phyloP scores from a whole-genome alignment of 2,888 invertebrate species.

The Tuta absoluta region DNA sequence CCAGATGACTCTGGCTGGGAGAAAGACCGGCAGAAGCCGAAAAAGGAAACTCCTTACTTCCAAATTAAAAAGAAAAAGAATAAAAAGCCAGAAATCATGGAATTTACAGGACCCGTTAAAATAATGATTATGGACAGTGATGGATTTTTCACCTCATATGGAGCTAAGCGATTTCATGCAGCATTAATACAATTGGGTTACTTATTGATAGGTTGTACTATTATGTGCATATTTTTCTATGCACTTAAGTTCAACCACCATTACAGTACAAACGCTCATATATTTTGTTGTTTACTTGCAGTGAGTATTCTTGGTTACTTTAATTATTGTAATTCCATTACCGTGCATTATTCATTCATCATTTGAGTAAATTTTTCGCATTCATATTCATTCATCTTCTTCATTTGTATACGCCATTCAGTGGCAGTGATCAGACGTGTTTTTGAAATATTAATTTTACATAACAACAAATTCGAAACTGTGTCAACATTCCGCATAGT shows the following conservation, averaged over 20 bases:
- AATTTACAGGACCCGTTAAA: conserved; percentile 18
- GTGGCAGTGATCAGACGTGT: no score
- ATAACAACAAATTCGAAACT: no score
- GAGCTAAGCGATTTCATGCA: background rate
- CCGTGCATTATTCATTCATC: no score
- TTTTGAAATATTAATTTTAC: no score
- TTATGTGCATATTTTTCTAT: background rate
- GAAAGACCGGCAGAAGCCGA: background rate
- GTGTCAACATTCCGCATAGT: no score
- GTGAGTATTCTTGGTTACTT: background rate
- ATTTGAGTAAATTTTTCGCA: no score
- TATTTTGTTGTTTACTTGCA: background rate
- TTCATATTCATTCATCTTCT: no score
- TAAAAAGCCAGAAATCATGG: conserved; percentile 13
- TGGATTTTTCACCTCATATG: background rate
- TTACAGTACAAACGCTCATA: background rate
- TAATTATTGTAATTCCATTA: no score
- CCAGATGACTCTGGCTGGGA: no score
- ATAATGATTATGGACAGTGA: conserved; percentile 20
- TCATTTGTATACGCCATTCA: no score
- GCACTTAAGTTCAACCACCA: background rate
- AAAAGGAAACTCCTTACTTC: conserved; percentile 31
- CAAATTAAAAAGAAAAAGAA: conserved; percentile 11
- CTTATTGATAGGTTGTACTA: background rate
- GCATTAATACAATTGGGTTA: background rate